Conservation (phyloP, 2,888 invertebrate genomes). For the Agrotis ipsilon region DNA sequence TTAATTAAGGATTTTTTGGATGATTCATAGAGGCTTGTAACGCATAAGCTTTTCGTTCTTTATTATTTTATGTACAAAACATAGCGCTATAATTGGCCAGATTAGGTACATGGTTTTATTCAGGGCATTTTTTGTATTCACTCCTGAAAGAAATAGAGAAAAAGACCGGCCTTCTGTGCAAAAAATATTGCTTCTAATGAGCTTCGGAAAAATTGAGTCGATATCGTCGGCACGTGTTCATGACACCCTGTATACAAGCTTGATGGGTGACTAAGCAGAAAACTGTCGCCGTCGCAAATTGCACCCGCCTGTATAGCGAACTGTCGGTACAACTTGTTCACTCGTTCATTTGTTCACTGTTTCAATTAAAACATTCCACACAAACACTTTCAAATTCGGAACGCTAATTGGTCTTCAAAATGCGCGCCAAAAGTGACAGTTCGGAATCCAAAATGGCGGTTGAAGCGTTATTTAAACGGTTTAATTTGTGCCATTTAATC, state of each 20-base stretch:
- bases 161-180: slow-evolving; percentile 9
- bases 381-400: slow-evolving; percentile 72
- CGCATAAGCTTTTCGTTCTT: slow-evolving; percentile 20
- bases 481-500: slow-evolving; percentile 76
- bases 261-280: slow-evolving; percentile 80
- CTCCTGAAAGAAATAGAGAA: not conserved
- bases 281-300: slow-evolving; percentile 71
- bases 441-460: slow-evolving; percentile 79
- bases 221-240: slow-evolving; percentile 46
- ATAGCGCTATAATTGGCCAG: slow-evolving; percentile 1
- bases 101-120: slow-evolving; percentile 19
- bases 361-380: slow-evolving; percentile 70
- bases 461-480: slow-evolving; percentile 73
- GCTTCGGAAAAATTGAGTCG: slow-evolving; percentile 51
- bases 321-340: slow-evolving; percentile 71
- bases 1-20: slow-evolving; percentile 48
- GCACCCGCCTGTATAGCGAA: slow-evolving; percentile 69
- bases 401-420: slow-evolving; percentile 78
- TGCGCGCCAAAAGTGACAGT: slow-evolving; percentile 79
- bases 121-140: slow-evolving; percentile 4
- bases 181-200: slow-evolving; percentile 45
- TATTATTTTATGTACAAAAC: slow-evolving; percentile 26
- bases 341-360: slow-evolving; percentile 70
- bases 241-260: slow-evolving; percentile 64
- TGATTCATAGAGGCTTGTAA: slow-evolving; percentile 46